phyloP scores from a whole-genome alignment of 30 jellyfish, hydroid and myxozoan species.

The Turritopsis rubra region DNA sequence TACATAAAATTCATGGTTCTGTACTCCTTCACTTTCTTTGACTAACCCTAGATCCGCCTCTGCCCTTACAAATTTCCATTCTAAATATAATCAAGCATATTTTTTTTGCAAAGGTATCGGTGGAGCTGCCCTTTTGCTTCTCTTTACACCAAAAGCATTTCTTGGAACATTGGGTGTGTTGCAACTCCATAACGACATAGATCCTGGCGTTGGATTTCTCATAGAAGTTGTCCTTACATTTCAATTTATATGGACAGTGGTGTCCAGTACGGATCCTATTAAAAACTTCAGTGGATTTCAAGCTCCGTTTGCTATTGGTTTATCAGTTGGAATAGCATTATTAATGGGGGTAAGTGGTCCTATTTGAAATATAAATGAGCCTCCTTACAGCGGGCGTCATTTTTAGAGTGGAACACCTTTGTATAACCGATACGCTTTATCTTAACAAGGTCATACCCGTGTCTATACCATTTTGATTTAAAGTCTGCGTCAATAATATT shows the following conservation, averaged over 20 bases:
- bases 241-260: slow-evolving; percentile 24
- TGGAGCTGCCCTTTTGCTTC: slow-evolving; percentile 15
- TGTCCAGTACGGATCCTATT: slow-evolving; percentile 20
- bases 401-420: too few species aligned
- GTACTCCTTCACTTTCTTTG: too few species aligned
- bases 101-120: slow-evolving; percentile 12
- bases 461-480: not conserved
- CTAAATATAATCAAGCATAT: too few species aligned
- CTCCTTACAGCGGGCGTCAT: too few species aligned
- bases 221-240: slow-evolving; percentile 24
- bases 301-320: slow-evolving; percentile 42
- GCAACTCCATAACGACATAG: not conserved
- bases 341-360: slow-evolving; percentile 28
- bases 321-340: slow-evolving; percentile 24
- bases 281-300: slow-evolving; percentile 19
- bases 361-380: not conserved
- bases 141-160: slow-evolving; percentile 9
- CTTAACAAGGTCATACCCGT: not conserved
- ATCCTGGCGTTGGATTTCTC: not conserved
- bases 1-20: too few species aligned
- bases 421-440: slow-evolving; percentile 4
- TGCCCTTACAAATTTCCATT: too few species aligned
- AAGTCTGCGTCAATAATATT: too few species aligned
- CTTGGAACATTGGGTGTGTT: slow-evolving; percentile 22
- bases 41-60: too few species aligned